These are phyloP conservation scores for Drosophila mimetica DNA, from an alignment of 2,888 invertebrate genomes.

Conservation along the genomic window DNA sequence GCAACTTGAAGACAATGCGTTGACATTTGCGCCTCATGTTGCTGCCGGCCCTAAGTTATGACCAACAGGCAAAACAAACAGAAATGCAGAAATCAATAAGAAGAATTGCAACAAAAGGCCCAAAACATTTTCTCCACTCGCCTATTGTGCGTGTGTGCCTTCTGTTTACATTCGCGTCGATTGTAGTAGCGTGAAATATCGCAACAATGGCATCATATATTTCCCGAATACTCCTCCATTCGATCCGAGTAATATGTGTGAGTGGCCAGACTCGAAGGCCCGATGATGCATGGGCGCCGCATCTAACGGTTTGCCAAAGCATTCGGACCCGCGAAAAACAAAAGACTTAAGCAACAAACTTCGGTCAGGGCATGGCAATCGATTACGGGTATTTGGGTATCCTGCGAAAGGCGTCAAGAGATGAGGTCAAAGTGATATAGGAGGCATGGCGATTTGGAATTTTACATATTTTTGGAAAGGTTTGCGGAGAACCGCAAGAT, in stretches of 20 bases:
- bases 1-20: constrained; percentile 61
- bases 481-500: background rate
- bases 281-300: constrained; percentile 63
- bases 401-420: background rate
- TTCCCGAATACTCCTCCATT: constrained; percentile 65
- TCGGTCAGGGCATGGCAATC: constrained; percentile 20
- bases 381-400: background rate
- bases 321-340: constrained; percentile 36
- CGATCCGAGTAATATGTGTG: constrained; percentile 31
- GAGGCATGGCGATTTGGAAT: background rate
- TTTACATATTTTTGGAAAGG: background rate
- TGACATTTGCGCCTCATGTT: constrained; percentile 63
- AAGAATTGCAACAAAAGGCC: constrained; percentile 55
- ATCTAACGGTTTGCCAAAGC: constrained; percentile 56
- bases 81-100: constrained; percentile 67
- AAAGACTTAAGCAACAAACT: constrained; percentile 61
- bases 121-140: constrained; percentile 21
- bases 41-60: constrained; percentile 61
- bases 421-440: constrained; percentile 7
- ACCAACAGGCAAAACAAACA: constrained; percentile 76
- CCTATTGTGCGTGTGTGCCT: constrained; percentile 67
- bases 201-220: constrained; percentile 73
- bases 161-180: constrained; percentile 51
- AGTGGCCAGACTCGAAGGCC: constrained; percentile 35
- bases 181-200: constrained; percentile 60